Base-by-base conservation (phyloP, 2,888 invertebrate species). In the Acleris literana region DNA sequence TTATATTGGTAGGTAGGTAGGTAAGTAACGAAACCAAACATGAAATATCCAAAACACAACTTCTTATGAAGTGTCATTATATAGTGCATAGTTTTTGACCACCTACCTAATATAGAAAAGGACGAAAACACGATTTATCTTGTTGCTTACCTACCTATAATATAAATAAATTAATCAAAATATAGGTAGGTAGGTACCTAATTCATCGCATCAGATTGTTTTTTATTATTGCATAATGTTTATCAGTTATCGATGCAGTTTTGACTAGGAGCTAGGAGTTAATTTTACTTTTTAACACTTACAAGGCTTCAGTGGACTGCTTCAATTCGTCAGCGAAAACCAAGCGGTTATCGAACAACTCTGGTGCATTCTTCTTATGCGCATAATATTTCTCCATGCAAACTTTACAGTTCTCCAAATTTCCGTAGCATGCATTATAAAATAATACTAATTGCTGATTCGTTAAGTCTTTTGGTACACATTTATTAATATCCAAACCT, bases 381-480 rank as follows among this genome's bases (percentile, higher is more conserved):
- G 88, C 88, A 77, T 94, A 95, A 84, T 94, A 95, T 67, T 92
- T 92, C 71, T 93, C 90, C 73, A 96, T 94, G 73, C 95, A 95
- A n/a, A 80, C 85, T 77, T 94, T 94, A 0, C 94, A 94, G 60
- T 91, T 92, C 16, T 94, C 94, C 72, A 94, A 75, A 49, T 94
- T 88, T 64, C 93, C 94, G 68, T 94, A 93, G 81, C 95, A 95
- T 56, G 95, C 95, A 75, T 95, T 93, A 72, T 95, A 93, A 77
- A 96, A 96, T 52, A 95, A 81, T 39, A 94, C 92, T 63, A 95
- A 86, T 80, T 95, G 95, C 82, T 95, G 94, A 71, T 94, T 93
- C 43, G 93, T 75, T 69, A 93, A 75, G 80, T 93, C 93, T 74
- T 90, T 89, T 20, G 94, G 93, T 70, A 93, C 87, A 76, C 82